These are phyloP conservation scores for Zoanthus sociatus DNA, from an alignment of 92 coral and sea anemone species.

Conservation along the genomic window DNA sequence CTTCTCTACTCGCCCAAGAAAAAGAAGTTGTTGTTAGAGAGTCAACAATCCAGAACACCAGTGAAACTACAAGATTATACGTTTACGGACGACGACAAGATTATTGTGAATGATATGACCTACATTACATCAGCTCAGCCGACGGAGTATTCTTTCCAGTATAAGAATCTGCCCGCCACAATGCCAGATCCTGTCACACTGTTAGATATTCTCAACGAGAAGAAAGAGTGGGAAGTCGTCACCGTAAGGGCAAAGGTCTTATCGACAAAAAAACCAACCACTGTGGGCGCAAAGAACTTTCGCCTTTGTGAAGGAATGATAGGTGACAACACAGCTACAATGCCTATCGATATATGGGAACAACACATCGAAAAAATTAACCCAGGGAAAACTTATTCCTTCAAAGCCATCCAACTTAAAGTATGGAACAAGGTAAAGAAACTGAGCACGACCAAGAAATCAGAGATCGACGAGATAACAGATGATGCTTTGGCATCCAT, in stretches of 20 bases:
- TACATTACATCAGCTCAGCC: constrained; percentile 17
- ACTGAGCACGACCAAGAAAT: constrained; percentile 17
- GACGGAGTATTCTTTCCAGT: constrained; percentile 15
- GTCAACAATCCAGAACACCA: constrained; percentile 18
- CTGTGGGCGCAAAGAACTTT: constrained; percentile 12
- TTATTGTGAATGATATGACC: constrained; percentile 15
- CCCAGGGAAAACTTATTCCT: constrained; percentile 14
- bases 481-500: constrained; percentile 17
- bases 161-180: constrained; percentile 18
- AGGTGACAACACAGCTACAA: constrained; percentile 14
- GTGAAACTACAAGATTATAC: constrained; percentile 15
- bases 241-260: constrained; percentile 18
- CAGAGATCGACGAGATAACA: constrained; percentile 14
- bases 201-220: constrained; percentile 13
- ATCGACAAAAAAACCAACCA: constrained; percentile 11
- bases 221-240: constrained; percentile 15
- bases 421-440: constrained; percentile 13
- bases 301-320: constrained; percentile 15
- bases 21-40: constrained; percentile 15
- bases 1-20: constrained; percentile 18
- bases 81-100: constrained; percentile 18
- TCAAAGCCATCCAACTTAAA: constrained; percentile 13
- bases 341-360: constrained; percentile 14
- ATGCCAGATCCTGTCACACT: constrained; percentile 18
- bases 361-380: constrained; percentile 14